phyloP scores from a whole-genome alignment of 1,140 invertebrate species.

The Neotoxoptera formosana region DNA sequence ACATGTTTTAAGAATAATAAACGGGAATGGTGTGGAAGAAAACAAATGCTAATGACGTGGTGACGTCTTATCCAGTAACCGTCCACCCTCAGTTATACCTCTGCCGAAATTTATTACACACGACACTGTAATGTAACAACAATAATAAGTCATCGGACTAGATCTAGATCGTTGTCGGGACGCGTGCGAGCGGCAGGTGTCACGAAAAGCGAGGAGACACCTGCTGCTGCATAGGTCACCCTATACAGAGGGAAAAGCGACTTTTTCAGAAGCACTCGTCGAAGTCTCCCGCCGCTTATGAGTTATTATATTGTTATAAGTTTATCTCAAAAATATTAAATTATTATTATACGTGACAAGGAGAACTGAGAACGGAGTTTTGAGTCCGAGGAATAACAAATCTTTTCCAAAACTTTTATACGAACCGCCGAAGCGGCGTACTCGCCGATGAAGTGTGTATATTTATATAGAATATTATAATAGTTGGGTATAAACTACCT shows the following conservation, averaged over 20 bases:
- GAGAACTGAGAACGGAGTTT: not conserved
- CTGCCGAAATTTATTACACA: not conserved
- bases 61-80: not conserved
- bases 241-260: not conserved
- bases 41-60: not conserved
- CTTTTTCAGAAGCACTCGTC: not conserved
- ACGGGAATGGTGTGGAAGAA: not conserved
- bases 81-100: not conserved
- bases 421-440: not conserved
- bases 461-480: not conserved
- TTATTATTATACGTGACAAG: not conserved
- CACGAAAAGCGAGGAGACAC: not conserved
- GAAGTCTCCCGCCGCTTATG: not conserved
- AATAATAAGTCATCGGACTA: not conserved
- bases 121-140: not conserved
- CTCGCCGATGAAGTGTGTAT: too few relatives aligned
- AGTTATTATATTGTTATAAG: not conserved
- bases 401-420: not conserved
- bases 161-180: not conserved
- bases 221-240: not conserved
- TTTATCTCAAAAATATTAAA: not conserved
- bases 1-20: not conserved
- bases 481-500: not conserved
- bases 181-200: not conserved
- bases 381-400: not conserved